A percentile compares a stretch with the other conserved stretches of the same genome.
Conservation (phyloP, 2,888 invertebrate genomes). For the Thymelicus sylvestris region DNA sequence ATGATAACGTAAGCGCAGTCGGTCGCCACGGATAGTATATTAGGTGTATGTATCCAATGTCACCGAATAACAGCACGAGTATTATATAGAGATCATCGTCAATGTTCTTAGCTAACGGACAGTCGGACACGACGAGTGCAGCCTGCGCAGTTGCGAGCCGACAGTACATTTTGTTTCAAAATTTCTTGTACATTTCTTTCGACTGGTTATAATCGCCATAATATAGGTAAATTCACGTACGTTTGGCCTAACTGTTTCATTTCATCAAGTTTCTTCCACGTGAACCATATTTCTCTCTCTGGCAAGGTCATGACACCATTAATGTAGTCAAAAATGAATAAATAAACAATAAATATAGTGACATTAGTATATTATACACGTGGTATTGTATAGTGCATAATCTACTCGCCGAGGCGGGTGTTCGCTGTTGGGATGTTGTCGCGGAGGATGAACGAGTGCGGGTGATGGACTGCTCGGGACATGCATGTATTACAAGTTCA, state of each 20-base stretch:
- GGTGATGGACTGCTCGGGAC: conserved; percentile 10
- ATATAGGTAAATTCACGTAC: conserved; percentile 39
- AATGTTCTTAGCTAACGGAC: conserved; percentile 73
- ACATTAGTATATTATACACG: conserved; percentile 50
- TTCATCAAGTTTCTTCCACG: conserved; percentile 16
- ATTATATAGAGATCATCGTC: conserved; percentile 67
- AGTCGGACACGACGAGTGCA: conserved; percentile 44
- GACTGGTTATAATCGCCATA: conserved; percentile 7
- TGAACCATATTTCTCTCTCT: conserved; percentile 23
- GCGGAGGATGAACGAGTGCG: conserved; percentile 1
- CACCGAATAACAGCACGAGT: conserved; percentile 60
- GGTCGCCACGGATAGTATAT: conserved; percentile 48
- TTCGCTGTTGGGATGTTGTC: conserved; percentile 7
- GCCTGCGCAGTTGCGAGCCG: background rate
- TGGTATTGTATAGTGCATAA: conserved; percentile 44
- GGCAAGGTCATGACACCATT: conserved; percentile 31
- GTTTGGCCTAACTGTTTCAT: conserved; percentile 34
- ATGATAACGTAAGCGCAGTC: conserved; percentile 64
- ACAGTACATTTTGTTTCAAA: conserved; percentile 2
- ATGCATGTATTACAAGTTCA: background rate
- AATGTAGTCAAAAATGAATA: conserved; percentile 34
- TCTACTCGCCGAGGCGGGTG: conserved; percentile 30
- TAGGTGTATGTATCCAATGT: conserved; percentile 47
- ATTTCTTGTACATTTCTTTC: conserved; percentile 4
- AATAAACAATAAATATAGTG: conserved; percentile 58